Conservation (phyloP, 2,888 invertebrate species). For the Phengaris arion region DNA sequence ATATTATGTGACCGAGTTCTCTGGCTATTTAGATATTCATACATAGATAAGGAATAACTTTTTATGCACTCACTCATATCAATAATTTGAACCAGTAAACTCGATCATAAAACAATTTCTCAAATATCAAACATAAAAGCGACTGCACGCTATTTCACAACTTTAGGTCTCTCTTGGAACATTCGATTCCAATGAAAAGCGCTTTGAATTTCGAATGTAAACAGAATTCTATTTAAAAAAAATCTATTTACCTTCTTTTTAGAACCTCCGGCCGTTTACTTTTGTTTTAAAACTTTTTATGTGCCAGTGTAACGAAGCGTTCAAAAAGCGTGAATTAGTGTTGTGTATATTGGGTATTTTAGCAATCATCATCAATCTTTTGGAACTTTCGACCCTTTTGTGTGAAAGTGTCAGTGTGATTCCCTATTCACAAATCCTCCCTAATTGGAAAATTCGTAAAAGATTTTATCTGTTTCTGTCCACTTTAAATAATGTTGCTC, state of each 20-base stretch:
- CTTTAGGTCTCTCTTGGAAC: neutral
- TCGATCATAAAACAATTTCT: neutral
- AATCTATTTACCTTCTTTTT: neutral
- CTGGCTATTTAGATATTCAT: neutral
- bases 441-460: conserved; percentile 3
- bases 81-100: neutral
- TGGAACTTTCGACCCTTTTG: neutral
- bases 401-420: neutral
- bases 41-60: neutral
- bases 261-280: neutral
- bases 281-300: conserved; percentile 37
- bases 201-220: conserved; percentile 8
- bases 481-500: neutral
- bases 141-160: conserved; percentile 3
- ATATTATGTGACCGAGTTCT: neutral
- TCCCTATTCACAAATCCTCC: neutral
- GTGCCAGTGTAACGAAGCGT: neutral
- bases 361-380: neutral
- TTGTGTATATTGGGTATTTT: neutral
- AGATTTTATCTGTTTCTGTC: neutral
- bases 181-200: neutral
- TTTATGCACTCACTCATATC: neutral
- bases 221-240: conserved; percentile 1
- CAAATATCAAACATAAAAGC: conserved; percentile 8
- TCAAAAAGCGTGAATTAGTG: neutral